phyloP scores from a whole-genome alignment of 2,113 vertebrate species.

The Emydocephalus ijimae region DNA sequence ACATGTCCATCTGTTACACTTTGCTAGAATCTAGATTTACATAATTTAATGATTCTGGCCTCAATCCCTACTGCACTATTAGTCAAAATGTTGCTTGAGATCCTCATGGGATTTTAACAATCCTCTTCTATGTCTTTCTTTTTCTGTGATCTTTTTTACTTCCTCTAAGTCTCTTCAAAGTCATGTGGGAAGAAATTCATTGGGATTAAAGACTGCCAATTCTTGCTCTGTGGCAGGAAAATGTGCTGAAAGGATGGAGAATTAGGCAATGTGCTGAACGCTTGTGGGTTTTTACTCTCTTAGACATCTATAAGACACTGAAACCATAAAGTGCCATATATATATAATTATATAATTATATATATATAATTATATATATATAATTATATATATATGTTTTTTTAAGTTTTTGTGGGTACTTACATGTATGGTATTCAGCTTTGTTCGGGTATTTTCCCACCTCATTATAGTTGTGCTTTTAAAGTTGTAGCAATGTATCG shows the following conservation, averaged over 20 bases:
- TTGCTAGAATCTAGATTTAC: not conserved
- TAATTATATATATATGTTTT: too few species aligned
- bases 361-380: too few species aligned
- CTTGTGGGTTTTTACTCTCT: not conserved
- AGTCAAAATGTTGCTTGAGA: not conserved
- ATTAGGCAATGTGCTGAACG: not conserved
- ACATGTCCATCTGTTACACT: not conserved
- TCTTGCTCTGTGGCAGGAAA: not conserved
- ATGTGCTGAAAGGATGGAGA: not conserved
- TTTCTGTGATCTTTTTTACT: conserved; percentile 10
- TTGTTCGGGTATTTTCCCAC: too few species aligned
- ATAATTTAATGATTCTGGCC: not conserved
- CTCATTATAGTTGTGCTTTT: too few species aligned
- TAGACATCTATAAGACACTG: not conserved
- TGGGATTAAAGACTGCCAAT: conserved; percentile 15
- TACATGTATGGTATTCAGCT: too few species aligned
- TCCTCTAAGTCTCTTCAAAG: conserved; percentile 9
- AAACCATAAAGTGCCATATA: not conserved
- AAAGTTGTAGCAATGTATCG: too few species aligned
- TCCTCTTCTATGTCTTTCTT: conserved; percentile 12
- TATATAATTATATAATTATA: too few species aligned
- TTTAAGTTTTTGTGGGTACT: too few species aligned
- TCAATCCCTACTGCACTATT: not conserved
- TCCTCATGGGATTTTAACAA: not conserved
- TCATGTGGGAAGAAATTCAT: not conserved